Conservation (phyloP, 2,888 invertebrate species). For the Tholera decimalis region DNA sequence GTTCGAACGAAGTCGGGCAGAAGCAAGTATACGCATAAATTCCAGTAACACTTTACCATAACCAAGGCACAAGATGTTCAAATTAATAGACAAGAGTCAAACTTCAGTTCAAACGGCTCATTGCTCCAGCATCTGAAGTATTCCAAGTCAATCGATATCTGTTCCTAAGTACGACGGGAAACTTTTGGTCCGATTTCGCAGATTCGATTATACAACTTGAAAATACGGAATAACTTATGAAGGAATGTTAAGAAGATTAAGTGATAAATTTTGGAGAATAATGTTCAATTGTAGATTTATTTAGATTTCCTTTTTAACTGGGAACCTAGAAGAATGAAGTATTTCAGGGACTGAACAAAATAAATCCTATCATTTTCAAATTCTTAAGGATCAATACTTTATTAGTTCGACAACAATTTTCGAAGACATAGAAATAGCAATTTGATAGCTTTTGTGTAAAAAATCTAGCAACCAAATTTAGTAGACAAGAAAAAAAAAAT, state of each 20-base stretch:
- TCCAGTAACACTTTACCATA: conserved; percentile 14
- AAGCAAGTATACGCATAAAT: too few species aligned
- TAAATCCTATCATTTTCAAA: too few species aligned
- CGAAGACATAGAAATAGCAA: too few species aligned
- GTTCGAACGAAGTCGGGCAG: too few species aligned
- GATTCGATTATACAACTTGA: conserved; percentile 62
- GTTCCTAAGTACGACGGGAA: conserved; percentile 52
- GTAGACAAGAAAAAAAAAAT: too few species aligned
- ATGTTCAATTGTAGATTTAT: conserved; percentile 52
- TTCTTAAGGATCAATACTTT: too few species aligned
- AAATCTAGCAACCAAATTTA: too few species aligned
- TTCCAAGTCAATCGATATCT: conserved; percentile 57
- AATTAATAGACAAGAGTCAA: conserved; percentile 30
- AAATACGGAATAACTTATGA: conserved; percentile 59
- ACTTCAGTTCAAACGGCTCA: conserved; percentile 28
- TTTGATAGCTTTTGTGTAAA: too few species aligned
- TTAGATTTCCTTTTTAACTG: conserved; percentile 29
- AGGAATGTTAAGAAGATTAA: conserved; percentile 56
- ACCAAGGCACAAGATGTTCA: conserved; percentile 1
- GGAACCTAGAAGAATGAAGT: background rate
- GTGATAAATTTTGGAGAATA: conserved; percentile 44
- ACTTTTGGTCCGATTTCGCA: conserved; percentile 59
- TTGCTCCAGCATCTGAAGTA: conserved; percentile 30
- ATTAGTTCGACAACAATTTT: too few species aligned
- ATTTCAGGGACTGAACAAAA: conserved; percentile 5